Conservation (phyloP, 2,797 vertebrate genomes). For the Linurgus olivaceus region DNA sequence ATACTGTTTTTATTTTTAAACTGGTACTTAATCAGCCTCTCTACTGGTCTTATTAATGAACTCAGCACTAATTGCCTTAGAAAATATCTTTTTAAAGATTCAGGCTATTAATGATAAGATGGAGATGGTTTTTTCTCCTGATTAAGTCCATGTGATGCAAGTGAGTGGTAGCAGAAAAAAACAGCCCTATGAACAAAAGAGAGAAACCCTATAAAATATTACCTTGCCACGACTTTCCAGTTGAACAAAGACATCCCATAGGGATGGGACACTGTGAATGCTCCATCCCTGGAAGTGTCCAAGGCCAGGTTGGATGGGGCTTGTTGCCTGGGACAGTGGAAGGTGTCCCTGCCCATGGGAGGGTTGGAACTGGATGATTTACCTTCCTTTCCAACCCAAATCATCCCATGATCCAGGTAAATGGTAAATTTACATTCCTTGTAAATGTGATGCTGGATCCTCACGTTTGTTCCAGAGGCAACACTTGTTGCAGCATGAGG, state of each 20-base stretch:
- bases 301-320: not conserved
- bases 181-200: not conserved
- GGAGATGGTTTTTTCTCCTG: not conserved
- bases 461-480: not conserved
- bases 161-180: not conserved
- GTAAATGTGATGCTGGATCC: not conserved
- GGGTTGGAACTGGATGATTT: not conserved
- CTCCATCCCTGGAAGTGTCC: not conserved
- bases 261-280: too few relatives aligned
- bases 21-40: conserved; percentile 30
- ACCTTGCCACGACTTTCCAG: not conserved
- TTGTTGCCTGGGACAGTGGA: not conserved
- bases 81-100: conserved; percentile 25
- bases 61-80: conserved; percentile 1
- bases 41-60: conserved; percentile 17
- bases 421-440: not conserved
- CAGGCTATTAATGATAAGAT: conserved; percentile 22
- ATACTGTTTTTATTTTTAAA: conserved; percentile 43
- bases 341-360: not conserved
- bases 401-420: not conserved
- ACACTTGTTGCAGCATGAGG: not conserved
- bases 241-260: not conserved
- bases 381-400: not conserved
- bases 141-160: not conserved
- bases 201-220: not conserved